Base-by-base conservation (phyloP, 35 echinoderm and acorn worm genomes). In the Amphiura filiformis region DNA sequence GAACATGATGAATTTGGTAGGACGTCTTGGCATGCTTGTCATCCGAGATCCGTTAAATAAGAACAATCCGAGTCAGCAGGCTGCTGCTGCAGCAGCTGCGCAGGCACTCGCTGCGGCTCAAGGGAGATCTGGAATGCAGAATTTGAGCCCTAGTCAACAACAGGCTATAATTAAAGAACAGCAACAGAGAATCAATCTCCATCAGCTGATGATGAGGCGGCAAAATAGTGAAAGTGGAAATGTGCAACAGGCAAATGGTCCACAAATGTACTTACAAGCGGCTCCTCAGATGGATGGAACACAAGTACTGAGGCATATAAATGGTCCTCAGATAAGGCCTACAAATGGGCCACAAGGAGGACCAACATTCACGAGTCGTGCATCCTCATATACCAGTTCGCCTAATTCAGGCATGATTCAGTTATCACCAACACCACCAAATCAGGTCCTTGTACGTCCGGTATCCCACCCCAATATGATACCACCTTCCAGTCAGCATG, bases 171-270 rank as follows among this genome's bases (percentile, higher is more conserved):
- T 22, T 17, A 30, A 41, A 86, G 70, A 78, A 36, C 39, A 47
- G 56, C 86, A 88, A 28, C 86, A 88, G 40, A 77, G 64, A 39
- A 87, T 87, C 0, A 87, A 77, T 39, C 70, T 87, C 11, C 86
- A 88, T 13, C 86, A 88, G 77, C 35, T 85, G 56, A 85, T 85
- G 83, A 85, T 37, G 35, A 35, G 83, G 28, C 26, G 83, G 5
- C 83, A 85, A 17, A 85, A 85, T 37, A 70, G 56, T 34, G 34
- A 37, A 0, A n/a, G n/a, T n/a, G 56, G 36, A 36, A 61, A 31
- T 1, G 64, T 28, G 15, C 83, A 39, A 22, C 14, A 26, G 41
- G 41, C 5, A 47, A 47, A 47, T 47, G 34, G 81, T 52, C 81
- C 81, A 5, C 81, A 83, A 33, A 28, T 32, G 12, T 47, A 47